Evolutionary conservation across 2,113 vertebrate species (phyloP).

Genomic region (Prionailurus bengalensis): DNA sequence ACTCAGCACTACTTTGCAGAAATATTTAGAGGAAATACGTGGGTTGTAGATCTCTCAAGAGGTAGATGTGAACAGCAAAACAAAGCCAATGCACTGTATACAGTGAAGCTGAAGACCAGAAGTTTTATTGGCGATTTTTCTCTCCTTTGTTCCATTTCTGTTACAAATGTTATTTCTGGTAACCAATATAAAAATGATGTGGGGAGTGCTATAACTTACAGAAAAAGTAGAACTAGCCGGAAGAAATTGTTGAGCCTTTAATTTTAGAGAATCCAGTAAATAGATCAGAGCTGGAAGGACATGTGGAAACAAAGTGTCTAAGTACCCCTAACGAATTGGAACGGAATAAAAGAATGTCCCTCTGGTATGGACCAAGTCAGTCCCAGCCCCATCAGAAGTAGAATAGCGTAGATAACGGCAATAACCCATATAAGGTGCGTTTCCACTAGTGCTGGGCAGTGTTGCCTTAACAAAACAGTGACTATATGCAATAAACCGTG

Average conservation of each 20-base stretch:
- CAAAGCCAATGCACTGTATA: not conserved
- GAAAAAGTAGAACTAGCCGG: not conserved
- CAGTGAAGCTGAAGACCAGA: not conserved
- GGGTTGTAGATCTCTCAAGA: not conserved
- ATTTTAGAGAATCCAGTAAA: constrained; percentile 30
- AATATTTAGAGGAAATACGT: constrained; percentile 42
- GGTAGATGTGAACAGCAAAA: not conserved
- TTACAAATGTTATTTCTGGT: not conserved
- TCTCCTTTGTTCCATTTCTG: not conserved
- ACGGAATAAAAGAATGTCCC: not conserved
- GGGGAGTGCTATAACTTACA: not conserved
- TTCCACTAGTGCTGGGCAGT: not conserved
- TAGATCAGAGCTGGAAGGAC: constrained; percentile 14
- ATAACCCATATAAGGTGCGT: not conserved
- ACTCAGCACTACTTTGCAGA: constrained; percentile 25
- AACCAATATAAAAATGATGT: constrained; percentile 6
- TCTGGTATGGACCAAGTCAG: not conserved
- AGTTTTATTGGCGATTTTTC: constrained; percentile 21
- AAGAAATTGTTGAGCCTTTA: not conserved
- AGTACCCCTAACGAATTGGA: not conserved
- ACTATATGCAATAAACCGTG: not conserved
- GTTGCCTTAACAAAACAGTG: not conserved
- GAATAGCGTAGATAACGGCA: not conserved
- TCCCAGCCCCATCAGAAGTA: not conserved
- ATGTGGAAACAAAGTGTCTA: not conserved